Evolutionary conservation across 2,113 vertebrate species (phyloP), one percentile per base, ranked within the genome.

Genomic region (Oenanthe oenanthe): DNA sequence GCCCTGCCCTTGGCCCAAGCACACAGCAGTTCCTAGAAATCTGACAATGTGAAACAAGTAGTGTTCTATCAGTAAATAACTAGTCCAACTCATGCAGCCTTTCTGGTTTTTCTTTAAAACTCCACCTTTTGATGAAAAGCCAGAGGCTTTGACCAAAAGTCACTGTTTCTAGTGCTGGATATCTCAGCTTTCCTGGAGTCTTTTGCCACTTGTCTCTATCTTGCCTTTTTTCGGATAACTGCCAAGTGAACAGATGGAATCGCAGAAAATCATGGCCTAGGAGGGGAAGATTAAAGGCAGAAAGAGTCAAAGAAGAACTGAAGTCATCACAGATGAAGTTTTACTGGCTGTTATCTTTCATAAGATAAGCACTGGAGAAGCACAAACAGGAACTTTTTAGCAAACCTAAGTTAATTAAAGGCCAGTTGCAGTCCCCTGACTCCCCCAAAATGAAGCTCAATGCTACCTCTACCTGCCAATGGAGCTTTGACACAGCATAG

Each of bases 221-320:
- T 62, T 85, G 63, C 40, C 32, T 74, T 63, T 67, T 76, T 83
- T 65, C 0, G 0, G 54, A 71, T 6, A 34, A 47, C 74, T 94
- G 85, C 88, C 93, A 94, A 56, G 26, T 82, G 71, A 88, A 90
- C 82, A 88, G 61, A 79, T 79, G 62, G 79, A 89, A 36, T 75
- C 5, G 13, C 54, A 81, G 72, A 65, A 87, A 91, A 84, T 26
- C 34, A n/a, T 25, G 68, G 57, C 70, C 66, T 89, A 25, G 47
- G 51, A 94, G 34, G 36, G 45, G 29, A 88, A 89, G 78, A 90
- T 56, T 82, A 89, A 95, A 95, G 60, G 60, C 61, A 93, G 60
- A 90, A 73, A 38, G 38, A 85, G 51, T 78, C 31, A 57, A 79
- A 89, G 38, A 18, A 89, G 71, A 93, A 61, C 29, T 42, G n/a